Evolutionary conservation across 2,113 vertebrate species (phyloP).

Genomic region (Ameiurus melas): DNA sequence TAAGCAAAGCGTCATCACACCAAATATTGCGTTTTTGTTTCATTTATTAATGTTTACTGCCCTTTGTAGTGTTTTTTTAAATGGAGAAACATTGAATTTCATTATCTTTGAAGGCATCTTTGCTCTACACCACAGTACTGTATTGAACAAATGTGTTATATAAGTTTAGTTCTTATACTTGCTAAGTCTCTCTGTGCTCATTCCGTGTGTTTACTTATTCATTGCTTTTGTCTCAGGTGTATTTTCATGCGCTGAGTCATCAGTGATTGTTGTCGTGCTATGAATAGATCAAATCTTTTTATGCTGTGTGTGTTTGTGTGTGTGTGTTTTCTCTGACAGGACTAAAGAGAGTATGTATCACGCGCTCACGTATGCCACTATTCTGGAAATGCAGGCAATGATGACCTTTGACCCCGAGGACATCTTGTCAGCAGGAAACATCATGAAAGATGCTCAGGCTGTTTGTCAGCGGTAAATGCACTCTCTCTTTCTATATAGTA

Average conservation of each 20-base stretch:
- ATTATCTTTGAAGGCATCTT: neutral
- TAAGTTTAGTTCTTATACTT: neutral
- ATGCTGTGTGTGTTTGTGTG: slow-evolving; percentile 17
- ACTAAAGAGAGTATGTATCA: slow-evolving; percentile 98
- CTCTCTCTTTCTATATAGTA: neutral
- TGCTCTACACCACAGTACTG: neutral
- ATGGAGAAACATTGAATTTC: no score
- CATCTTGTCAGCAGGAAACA: slow-evolving; percentile 87
- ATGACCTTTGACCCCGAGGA: slow-evolving; percentile 97
- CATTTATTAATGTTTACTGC: no score
- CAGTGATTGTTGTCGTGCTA: neutral
- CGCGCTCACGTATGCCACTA: slow-evolving; percentile 92
- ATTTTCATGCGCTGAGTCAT: slow-evolving; percentile 22
- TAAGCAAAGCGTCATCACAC: no score
- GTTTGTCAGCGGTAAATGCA: slow-evolving; percentile 84
- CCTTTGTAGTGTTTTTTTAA: no score
- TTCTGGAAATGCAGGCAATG: slow-evolving; percentile 98
- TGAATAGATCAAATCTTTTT: slow-evolving; percentile 26
- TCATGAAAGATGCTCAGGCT: slow-evolving; percentile 93
- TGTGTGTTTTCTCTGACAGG: slow-evolving; percentile 65
- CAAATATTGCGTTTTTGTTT: no score
- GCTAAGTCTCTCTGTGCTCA: neutral
- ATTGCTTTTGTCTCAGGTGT: neutral
- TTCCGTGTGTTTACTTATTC: neutral
- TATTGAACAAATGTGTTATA: neutral